A percentile compares a stretch with the other conserved stretches of the same genome.
Conservation (phyloP, 30 jellyfish, hydroid and myxozoan genomes). For the Aurelia sp. region DNA sequence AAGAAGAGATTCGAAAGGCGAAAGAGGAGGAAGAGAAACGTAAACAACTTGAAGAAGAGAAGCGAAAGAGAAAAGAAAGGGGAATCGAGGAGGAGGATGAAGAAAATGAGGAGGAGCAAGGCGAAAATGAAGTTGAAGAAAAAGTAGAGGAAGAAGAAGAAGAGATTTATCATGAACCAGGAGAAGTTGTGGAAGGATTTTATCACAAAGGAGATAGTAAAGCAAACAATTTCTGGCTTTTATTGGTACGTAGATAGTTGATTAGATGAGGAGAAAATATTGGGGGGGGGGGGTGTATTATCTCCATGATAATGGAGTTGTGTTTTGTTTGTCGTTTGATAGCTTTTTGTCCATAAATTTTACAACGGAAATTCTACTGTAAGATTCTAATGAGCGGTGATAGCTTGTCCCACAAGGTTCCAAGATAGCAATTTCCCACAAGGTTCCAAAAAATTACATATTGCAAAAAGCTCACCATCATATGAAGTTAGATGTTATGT, state of each 20-base stretch:
- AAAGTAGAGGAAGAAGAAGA: constrained; percentile 60
- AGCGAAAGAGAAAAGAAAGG: constrained; percentile 51
- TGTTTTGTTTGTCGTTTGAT: no score
- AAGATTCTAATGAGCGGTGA: no score
- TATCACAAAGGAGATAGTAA: constrained; percentile 68
- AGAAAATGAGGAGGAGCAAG: constrained; percentile 53
- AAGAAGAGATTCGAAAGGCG: constrained; percentile 82
- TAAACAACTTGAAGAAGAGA: constrained; percentile 54
- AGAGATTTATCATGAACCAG: constrained; percentile 49
- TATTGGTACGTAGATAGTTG: constrained; percentile 33
- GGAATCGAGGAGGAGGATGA: constrained; percentile 11
- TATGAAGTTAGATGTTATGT: no score
- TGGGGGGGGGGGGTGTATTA: no score
- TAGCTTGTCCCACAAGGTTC: no score
- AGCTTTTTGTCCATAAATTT: no score
- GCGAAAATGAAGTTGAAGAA: constrained; percentile 51
- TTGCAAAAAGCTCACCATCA: no score
- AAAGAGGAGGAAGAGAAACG: constrained; percentile 75
- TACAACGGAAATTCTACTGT: no score
- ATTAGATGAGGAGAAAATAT: neutral
- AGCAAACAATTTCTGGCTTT: constrained; percentile 49
- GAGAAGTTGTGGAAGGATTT: constrained; percentile 77
- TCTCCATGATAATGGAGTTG: no score
- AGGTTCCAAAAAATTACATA: no score
- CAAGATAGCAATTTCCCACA: no score